Evolutionary conservation across 2,888 invertebrate species (phyloP), one percentile per base, ranked within the genome.

Genomic region (Tholera decimalis): DNA sequence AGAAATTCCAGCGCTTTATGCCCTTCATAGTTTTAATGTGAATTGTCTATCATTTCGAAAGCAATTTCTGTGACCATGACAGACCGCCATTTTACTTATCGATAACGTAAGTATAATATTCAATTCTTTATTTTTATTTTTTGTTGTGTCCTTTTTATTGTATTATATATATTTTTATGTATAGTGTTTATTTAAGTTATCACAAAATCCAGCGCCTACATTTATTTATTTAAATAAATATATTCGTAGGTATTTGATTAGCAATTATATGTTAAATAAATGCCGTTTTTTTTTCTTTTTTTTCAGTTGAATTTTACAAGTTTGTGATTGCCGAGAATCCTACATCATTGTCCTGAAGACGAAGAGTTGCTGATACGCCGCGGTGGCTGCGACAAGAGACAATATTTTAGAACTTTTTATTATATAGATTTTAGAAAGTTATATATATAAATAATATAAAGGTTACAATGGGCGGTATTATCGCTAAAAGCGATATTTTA

Each of bases 21-120:
- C 11, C 20, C 9, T 55, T 47, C 35, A 41, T 13, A 30, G 43
- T 39, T 43, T 7, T 13, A 39, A 33, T 65, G 53, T 58, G 53
- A 58, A 22, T 18, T 43, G n/a, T 22, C 33, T 11, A 53, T 47
- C 20, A 20, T 47, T 47, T 43, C 20, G 41, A 65, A 43, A 49
- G 18, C 22, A 53, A 22, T 56, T 11, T 54, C 18, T 58, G 69
- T 28, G 35, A 26, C 37, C 3, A 39, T 30, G 26, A 39, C 18
- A 73, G 26, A 30, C 24, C 20, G 24, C 26, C 44, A 50, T 46
- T 46, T 51, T 8, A 37, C 5, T 44, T 71, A 43, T 9, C 13
- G 18, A 3, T 65, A 35, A 54, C 28, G 71, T 72, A 59, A 72
- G 71, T 72, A 72, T 59, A 3, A 46, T 59, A 51, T 72, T 51